Conservation (phyloP, 2,113 vertebrate genomes). For the Solenodon paradoxus region DNA sequence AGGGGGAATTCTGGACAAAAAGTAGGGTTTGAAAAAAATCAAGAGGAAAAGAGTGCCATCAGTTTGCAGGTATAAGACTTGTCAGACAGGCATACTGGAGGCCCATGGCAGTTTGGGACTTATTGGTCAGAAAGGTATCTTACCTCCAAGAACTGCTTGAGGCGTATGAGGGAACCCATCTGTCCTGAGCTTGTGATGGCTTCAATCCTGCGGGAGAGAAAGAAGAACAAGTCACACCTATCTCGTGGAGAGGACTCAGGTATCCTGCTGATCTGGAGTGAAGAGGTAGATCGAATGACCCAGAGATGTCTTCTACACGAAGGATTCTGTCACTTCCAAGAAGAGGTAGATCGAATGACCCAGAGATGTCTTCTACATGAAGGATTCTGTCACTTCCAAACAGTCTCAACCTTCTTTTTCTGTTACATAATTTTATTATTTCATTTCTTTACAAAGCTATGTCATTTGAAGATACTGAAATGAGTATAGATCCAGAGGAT, state of each 20-base stretch:
- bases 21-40: neutral
- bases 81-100: neutral
- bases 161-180: constrained; percentile 88
- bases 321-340: neutral
- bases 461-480: too few species aligned
- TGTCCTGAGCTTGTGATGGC: constrained; percentile 85
- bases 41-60: neutral
- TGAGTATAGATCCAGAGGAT: too few species aligned
- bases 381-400: neutral
- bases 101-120: too few species aligned
- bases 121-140: neutral
- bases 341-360: neutral
- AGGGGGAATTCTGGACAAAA: neutral
- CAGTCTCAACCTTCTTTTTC: too few species aligned
- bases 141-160: constrained; percentile 90
- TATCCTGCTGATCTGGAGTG: neutral
- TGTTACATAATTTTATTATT: too few species aligned
- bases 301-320: neutral
- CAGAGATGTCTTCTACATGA: neutral
- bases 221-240: neutral
- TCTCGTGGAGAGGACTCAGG: neutral
- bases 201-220: constrained; percentile 84
- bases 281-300: neutral
- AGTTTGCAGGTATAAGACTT: neutral
- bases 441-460: too few species aligned